Conservation (phyloP, 2,113 vertebrate genomes). For the Cygnus atratus region DNA sequence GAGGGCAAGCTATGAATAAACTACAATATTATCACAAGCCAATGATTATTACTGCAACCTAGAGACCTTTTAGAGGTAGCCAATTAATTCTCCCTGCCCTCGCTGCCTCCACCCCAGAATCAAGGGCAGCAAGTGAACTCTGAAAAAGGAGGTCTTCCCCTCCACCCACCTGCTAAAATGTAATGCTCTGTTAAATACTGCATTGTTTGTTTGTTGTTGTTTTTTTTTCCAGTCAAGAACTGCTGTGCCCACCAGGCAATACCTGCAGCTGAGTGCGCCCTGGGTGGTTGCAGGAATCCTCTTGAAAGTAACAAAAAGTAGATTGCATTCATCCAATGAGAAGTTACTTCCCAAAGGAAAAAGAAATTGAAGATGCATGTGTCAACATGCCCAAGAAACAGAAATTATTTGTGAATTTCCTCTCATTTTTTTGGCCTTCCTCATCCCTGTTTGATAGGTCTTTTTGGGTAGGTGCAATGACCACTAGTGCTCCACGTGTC, state of each 20-base stretch:
- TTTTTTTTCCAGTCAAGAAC: background rate
- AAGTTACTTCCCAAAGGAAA: background rate
- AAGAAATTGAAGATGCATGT: background rate
- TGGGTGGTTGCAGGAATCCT: rapidly evolving
- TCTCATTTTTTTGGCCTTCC: background rate
- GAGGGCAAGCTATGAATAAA: background rate
- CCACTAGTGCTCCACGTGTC: background rate
- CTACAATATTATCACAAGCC: background rate
- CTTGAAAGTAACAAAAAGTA: background rate
- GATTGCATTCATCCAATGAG: background rate
- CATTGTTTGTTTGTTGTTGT: no score
- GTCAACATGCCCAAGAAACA: background rate
- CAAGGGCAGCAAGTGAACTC: rapidly evolving
- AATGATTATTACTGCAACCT: background rate
- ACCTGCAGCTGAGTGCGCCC: background rate
- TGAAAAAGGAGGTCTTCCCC: rapidly evolving
- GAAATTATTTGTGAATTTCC: background rate
- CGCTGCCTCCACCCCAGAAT: background rate
- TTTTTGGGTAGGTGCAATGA: background rate
- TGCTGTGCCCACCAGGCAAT: background rate
- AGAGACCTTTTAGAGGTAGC: background rate
- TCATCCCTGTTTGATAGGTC: background rate
- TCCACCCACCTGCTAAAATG: background rate
- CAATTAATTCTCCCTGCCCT: background rate
- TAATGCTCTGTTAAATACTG: background rate